These are phyloP conservation scores for Erpobdella octoculata DNA, from an alignment of 2,888 invertebrate genomes.

Conservation along the genomic window DNA sequence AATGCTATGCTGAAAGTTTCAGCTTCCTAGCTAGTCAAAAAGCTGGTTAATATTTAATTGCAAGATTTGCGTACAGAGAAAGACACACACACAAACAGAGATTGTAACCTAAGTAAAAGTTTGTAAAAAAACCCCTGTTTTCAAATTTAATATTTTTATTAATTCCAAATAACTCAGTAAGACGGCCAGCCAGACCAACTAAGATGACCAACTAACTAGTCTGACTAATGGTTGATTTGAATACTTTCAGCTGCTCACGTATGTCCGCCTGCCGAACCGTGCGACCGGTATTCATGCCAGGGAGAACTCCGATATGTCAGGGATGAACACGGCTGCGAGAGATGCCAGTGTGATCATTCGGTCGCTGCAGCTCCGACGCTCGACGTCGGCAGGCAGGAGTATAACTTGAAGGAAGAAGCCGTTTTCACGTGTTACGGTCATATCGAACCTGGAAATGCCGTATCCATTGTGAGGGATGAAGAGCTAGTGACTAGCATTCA, in stretches of 20 bases:
- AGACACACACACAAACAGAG: no score
- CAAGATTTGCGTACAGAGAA: no score
- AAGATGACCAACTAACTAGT: not conserved
- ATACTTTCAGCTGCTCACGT: not conserved
- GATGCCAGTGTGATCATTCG: not conserved
- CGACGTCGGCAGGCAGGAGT: not conserved
- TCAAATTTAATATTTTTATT: no score
- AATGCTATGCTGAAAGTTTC: no score
- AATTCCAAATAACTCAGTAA: no score
- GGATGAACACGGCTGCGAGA: slow-evolving; percentile 7
- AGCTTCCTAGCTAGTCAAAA: no score
- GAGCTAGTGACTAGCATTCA: not conserved
- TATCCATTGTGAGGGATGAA: not conserved
- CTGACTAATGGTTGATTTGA: not conserved
- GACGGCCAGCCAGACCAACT: no score
- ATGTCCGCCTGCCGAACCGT: not conserved
- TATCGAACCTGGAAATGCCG: not conserved
- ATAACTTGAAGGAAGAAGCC: not conserved
- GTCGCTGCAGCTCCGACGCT: not conserved
- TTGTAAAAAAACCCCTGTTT: no score
- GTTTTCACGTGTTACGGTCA: not conserved
- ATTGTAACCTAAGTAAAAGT: no score
- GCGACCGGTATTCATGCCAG: not conserved
- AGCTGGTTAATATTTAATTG: no score
- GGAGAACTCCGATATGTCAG: not conserved